phyloP scores from a whole-genome alignment of 1,140 invertebrate genomes.

The Drosophila ironensis region DNA sequence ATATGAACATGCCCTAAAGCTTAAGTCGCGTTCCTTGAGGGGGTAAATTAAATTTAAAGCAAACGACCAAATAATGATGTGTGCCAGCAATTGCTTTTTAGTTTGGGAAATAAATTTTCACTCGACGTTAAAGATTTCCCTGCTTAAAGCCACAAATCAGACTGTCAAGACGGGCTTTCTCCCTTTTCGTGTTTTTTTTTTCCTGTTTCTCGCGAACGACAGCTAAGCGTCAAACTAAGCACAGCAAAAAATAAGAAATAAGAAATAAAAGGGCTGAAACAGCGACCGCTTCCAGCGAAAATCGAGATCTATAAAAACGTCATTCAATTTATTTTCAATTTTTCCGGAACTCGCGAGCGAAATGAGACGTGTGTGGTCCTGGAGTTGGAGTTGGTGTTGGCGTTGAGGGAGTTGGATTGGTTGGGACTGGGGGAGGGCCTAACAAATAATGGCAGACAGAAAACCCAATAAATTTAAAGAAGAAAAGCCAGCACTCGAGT shows the following conservation, averaged over 20 bases:
- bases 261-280: slow-evolving; percentile 29
- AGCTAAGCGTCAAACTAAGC: slow-evolving; percentile 68
- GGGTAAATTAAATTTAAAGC: slow-evolving; percentile 10
- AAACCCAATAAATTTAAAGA: slow-evolving; percentile 77
- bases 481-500: slow-evolving; percentile 49
- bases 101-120: slow-evolving; percentile 1
- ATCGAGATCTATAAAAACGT: slow-evolving; percentile 80
- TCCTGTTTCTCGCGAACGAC: slow-evolving; percentile 44
- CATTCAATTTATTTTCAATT: slow-evolving; percentile 81
- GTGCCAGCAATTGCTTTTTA: slow-evolving; percentile 18
- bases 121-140: slow-evolving; percentile 9
- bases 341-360: slow-evolving; percentile 46
- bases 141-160: slow-evolving; percentile 3
- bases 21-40: neutral
- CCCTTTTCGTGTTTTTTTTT: neutral
- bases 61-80: neutral
- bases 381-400: no score
- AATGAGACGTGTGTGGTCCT: slow-evolving; percentile 62
- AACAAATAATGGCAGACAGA: slow-evolving; percentile 76
- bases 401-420: neutral
- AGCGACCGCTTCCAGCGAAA: slow-evolving; percentile 43
- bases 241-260: neutral
- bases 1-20: no score
- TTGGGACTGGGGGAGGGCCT: slow-evolving; percentile 31
- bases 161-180: no score